A percentile compares a stretch with the other conserved stretches of the same genome.
phyloP scores from a whole-genome alignment of 2,113 vertebrate genomes.

The Papio anubis region DNA sequence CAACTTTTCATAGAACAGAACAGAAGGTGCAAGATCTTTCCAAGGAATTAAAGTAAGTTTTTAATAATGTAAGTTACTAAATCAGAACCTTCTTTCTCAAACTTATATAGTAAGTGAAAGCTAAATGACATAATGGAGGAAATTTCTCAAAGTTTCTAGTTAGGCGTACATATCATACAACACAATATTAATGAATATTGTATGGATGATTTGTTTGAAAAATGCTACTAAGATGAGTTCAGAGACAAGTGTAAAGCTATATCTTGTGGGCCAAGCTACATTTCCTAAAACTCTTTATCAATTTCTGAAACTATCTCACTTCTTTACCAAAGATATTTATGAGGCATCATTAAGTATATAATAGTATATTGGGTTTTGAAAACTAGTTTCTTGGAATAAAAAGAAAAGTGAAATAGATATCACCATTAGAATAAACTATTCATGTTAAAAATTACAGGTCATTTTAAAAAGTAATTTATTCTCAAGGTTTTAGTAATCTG shows the following conservation, averaged over 20 bases:
- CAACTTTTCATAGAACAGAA: not conserved
- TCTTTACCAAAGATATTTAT: not conserved
- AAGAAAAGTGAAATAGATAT: not conserved
- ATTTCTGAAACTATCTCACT: not conserved
- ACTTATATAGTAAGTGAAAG: not conserved
- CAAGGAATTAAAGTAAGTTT: not conserved
- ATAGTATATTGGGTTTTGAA: not conserved
- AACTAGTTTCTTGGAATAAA: not conserved
- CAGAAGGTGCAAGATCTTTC: not conserved
- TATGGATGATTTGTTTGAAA: not conserved
- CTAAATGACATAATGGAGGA: not conserved
- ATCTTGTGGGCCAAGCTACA: not conserved
- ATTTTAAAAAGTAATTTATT: not conserved
- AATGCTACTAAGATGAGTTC: not conserved
- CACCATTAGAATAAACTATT: not conserved
- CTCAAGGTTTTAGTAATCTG: not conserved
- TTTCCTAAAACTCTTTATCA: not conserved
- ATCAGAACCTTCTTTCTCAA: not conserved
- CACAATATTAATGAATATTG: not conserved
- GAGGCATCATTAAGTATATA: not conserved
- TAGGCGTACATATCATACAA: not conserved
- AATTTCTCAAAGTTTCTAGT: not conserved
- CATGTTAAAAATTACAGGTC: constrained; percentile 6
- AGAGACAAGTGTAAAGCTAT: not conserved
- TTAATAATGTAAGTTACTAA: not conserved